Conservation (phyloP, 2,113 vertebrate species). For the Bombycilla garrulus region DNA sequence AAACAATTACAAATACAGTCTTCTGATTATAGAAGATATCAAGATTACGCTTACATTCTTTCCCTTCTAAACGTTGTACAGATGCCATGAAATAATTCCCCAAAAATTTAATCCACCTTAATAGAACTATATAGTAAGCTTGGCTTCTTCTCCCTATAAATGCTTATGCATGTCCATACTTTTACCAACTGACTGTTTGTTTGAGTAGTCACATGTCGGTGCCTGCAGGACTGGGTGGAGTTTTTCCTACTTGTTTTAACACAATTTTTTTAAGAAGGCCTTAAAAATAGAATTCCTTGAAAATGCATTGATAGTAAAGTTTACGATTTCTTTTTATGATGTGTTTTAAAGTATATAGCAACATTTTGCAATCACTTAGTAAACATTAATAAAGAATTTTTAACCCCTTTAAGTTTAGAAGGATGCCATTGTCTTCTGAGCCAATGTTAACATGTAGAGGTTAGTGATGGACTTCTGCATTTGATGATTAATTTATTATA, state of each 20-base stretch:
- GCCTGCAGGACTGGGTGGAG: neutral
- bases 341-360: neutral
- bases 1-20: neutral
- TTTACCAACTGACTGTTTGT: neutral
- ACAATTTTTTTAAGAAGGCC: neutral
- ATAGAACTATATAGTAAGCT: neutral
- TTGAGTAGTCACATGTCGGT: neutral
- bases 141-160: neutral
- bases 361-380: neutral
- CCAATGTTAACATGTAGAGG: neutral
- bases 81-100: neutral
- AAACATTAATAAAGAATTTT: constrained; percentile 40
- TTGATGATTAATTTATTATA: neutral
- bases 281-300: constrained; percentile 14
- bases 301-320: neutral
- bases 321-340: neutral
- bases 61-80: neutral
- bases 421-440: neutral
- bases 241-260: neutral
- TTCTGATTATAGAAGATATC: neutral
- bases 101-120: neutral
- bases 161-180: neutral
- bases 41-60: neutral
- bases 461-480: neutral
- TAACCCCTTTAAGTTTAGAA: neutral